Base-by-base conservation (phyloP, 2,113 vertebrate genomes). In the Seriola dumerili region DNA sequence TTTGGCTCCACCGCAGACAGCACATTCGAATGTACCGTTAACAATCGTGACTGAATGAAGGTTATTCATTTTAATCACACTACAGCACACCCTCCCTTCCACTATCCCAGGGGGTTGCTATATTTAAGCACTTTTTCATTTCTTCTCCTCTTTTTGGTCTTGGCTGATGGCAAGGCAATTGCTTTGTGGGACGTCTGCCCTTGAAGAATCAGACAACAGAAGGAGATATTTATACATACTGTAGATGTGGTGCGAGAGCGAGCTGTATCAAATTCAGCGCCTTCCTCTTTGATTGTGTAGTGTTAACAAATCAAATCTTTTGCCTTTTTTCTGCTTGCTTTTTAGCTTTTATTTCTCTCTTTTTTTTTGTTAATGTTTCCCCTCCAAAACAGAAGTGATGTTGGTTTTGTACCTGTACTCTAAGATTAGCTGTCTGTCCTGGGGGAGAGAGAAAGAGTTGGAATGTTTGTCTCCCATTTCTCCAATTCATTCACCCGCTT, bases 61-160 rank as follows among this genome's bases (percentile, higher is more conserved):
- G 89, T 93, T 94, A 91, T 90, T 93, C 91, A 83, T 91, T 93
- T 89, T 93, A 93, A 93, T 94, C 92, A 94, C 91, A 92, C 83
- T 59, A 83, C 85, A 84, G 91, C 90, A 80, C 63, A 12, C 89
- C 86, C 90, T 85, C 84, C 87, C 87, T 78, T 81, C 81, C 81
- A 55, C 89, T 81, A 64, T 92, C 93, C 90, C 89, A 81, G 76
- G 85, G 90, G 90, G 86, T 85, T 92, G 85, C 92, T 94, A 93
- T 94, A 93, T 93, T 94, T 94, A 93, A 94, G 88, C 91, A 89
- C 87, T 90, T 93, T 90, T 91, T 93, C 86, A 92, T 92, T 90
- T 89, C 83, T 89, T 84, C 66, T 88, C 44, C 74, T 76, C 82
- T 85, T 93, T 89, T 86, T 71, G 57, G 89, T 90, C 75, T 83